phyloP scores from a whole-genome alignment of 2,113 vertebrate species.

The Aegithalos caudatus region DNA sequence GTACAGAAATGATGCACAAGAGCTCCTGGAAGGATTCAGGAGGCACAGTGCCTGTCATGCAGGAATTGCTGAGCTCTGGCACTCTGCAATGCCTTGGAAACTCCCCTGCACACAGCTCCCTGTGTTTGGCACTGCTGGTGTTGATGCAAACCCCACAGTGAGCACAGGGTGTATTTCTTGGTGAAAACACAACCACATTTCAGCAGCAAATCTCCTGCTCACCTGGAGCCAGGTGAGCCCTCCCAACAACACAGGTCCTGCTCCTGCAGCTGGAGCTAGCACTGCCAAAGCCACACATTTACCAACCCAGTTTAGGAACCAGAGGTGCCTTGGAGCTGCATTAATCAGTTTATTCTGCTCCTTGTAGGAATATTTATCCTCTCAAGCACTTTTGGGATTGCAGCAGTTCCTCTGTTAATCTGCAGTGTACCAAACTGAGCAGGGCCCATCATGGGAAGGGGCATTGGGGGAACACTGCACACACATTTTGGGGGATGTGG shows the following conservation, averaged over 20 bases:
- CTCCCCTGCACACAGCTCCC: neutral
- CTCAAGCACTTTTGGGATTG: neutral
- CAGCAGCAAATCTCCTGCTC: neutral
- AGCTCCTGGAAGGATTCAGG: neutral
- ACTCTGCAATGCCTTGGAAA: neutral
- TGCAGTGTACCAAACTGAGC: neutral
- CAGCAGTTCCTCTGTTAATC: neutral
- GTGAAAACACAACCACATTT: neutral
- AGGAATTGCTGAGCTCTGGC: neutral
- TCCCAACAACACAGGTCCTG: neutral
- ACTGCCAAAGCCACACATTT: neutral
- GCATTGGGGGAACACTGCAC: neutral
- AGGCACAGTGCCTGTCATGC: neutral
- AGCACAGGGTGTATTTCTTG: fast-evolving
- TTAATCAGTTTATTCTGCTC: neutral
- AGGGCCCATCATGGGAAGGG: neutral
- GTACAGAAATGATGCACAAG: neutral
- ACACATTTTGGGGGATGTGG: neutral
- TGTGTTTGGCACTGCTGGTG: neutral
- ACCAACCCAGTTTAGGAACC: neutral
- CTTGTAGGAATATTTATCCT: neutral
- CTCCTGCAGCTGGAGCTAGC: too few species aligned
- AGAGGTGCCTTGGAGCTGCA: neutral
- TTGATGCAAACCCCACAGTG: neutral
- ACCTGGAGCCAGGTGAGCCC: neutral